These are phyloP conservation scores for Harpagifer antarcticus DNA, from an alignment of 2,797 vertebrate genomes.

Conservation along the genomic window DNA sequence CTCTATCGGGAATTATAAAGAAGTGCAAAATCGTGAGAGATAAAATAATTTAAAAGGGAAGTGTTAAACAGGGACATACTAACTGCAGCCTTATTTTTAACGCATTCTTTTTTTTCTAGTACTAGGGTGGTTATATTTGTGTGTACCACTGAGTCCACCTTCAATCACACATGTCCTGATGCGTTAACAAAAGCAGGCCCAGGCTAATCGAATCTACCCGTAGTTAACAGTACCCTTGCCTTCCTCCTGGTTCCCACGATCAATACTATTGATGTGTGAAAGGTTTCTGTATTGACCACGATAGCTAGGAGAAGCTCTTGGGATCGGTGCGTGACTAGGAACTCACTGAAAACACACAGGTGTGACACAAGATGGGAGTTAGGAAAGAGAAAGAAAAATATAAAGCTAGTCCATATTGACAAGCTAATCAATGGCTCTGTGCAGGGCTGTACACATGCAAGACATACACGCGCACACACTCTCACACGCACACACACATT, in stretches of 20 bases:
- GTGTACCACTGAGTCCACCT: slow-evolving; percentile 67
- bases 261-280: slow-evolving; percentile 83
- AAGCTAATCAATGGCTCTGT: slow-evolving; percentile 76
- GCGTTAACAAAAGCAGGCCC: slow-evolving; percentile 80
- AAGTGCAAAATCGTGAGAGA: slow-evolving; percentile 22
- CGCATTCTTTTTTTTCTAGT: slow-evolving; percentile 19
- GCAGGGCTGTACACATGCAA: slow-evolving; percentile 63
- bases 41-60: slow-evolving; percentile 34
- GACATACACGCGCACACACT: slow-evolving; percentile 39
- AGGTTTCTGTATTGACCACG: slow-evolving; percentile 83
- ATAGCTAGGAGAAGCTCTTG: slow-evolving; percentile 74
- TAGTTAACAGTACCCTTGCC: slow-evolving; percentile 78
- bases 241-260: slow-evolving; percentile 71
- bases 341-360: slow-evolving; percentile 78
- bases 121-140: slow-evolving; percentile 47
- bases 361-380: slow-evolving; percentile 75
- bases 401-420: slow-evolving; percentile 78
- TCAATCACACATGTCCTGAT: slow-evolving; percentile 78
- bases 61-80: slow-evolving; percentile 34
- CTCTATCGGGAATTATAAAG: slow-evolving; percentile 42
- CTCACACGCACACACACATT: slow-evolving; percentile 10
- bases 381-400: slow-evolving; percentile 72
- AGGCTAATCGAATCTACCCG: slow-evolving; percentile 80
- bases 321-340: slow-evolving; percentile 76
- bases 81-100: slow-evolving; percentile 39